phyloP scores from a whole-genome alignment of 2,888 invertebrate genomes.

The Alitta virens region DNA sequence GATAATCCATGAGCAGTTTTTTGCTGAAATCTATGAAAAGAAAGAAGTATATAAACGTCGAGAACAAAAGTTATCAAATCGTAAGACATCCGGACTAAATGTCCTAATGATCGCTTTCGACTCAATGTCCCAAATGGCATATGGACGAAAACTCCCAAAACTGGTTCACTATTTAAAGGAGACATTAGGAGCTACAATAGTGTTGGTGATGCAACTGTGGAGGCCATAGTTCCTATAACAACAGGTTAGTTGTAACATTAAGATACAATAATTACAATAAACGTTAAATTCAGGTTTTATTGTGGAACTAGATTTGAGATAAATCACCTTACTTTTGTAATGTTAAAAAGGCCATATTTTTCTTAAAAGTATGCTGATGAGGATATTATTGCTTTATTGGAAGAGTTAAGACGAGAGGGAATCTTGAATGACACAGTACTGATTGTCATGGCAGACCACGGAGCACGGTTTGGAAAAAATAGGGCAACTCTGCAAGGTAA shows the following conservation, averaged over 20 bases:
- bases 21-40: slow-evolving; percentile 42
- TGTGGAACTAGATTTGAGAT: too few relatives aligned
- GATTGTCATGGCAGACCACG: slow-evolving; percentile 50
- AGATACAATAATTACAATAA: too few relatives aligned
- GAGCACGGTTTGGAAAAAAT: slow-evolving; percentile 41
- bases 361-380: slow-evolving; percentile 42
- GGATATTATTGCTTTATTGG: slow-evolving; percentile 35
- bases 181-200: slow-evolving; percentile 43
- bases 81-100: too few relatives aligned
- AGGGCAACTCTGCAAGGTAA: slow-evolving; percentile 46
- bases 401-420: slow-evolving; percentile 30
- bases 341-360: too few relatives aligned
- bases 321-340: too few relatives aligned
- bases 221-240: slow-evolving; percentile 45
- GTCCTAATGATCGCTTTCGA: slow-evolving; percentile 48
- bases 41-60: slow-evolving; percentile 37
- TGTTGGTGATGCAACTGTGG: slow-evolving; percentile 49
- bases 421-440: slow-evolving; percentile 46
- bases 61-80: too few relatives aligned
- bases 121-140: slow-evolving; percentile 47
- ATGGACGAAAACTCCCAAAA: slow-evolving; percentile 42
- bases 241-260: too few relatives aligned
- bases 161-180: slow-evolving; percentile 39
- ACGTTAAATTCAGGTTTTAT: too few relatives aligned
- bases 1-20: slow-evolving; percentile 47